A percentile compares a stretch with the other conserved stretches of the same genome.
phyloP scores from a whole-genome alignment of 2,888 invertebrate genomes.

The Ferrisia virgata region DNA sequence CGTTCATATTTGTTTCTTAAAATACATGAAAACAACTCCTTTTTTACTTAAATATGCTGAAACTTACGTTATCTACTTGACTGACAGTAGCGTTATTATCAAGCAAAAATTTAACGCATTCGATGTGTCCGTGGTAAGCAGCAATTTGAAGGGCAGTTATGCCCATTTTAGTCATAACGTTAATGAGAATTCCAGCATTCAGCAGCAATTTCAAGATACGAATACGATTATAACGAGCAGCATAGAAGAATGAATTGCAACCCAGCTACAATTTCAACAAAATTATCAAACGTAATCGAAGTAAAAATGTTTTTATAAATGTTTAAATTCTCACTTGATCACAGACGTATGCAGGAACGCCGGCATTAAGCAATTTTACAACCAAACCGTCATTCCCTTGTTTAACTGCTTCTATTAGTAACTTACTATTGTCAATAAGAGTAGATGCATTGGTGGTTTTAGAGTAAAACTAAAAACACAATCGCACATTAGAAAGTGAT shows the following conservation, averaged over 20 bases:
- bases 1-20: constrained; percentile 1
- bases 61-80: constrained; percentile 70
- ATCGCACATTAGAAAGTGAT: not conserved
- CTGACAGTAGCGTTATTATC: constrained; percentile 70
- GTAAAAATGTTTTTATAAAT: not conserved
- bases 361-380: not conserved
- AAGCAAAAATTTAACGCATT: constrained; percentile 68
- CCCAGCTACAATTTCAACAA: not conserved
- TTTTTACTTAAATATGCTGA: not conserved
- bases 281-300: not conserved
- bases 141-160: constrained; percentile 88
- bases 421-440: not conserved
- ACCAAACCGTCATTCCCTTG: constrained; percentile 8
- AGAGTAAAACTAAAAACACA: not conserved
- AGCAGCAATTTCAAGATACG: constrained; percentile 19
- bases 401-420: constrained; percentile 34
- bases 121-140: constrained; percentile 75
- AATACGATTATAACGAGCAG: constrained; percentile 16
- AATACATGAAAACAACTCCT: not conserved
- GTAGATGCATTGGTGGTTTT: not conserved
- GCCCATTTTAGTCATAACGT: constrained; percentile 81
- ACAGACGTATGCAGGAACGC: not conserved
- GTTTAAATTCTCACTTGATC: constrained; percentile 4
- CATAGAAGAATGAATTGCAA: constrained; percentile 22
- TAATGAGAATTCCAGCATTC: not conserved